Conservation (phyloP, 2,888 invertebrate species). For the Volucella inanis region DNA sequence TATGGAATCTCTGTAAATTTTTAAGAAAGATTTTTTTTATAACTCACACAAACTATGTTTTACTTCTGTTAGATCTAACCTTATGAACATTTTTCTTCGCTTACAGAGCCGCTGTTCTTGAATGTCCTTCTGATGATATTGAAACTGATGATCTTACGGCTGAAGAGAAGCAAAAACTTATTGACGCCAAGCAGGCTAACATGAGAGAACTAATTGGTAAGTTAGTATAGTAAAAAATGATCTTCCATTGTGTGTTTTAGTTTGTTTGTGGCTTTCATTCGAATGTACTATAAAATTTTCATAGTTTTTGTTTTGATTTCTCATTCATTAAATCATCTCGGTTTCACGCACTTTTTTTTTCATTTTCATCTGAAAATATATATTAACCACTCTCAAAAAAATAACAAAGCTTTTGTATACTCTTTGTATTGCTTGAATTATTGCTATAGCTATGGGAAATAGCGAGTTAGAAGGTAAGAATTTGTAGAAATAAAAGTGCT, state of each 20-base stretch:
- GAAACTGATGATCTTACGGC: slow-evolving; percentile 89
- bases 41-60: no score
- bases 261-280: not conserved
- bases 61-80: not conserved
- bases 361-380: slow-evolving; percentile 31
- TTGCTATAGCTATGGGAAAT: slow-evolving; percentile 77
- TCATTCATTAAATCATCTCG: not conserved
- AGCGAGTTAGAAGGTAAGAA: slow-evolving; percentile 79
- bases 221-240: slow-evolving; percentile 76
- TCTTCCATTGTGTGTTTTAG: not conserved
- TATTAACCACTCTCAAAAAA: slow-evolving; percentile 52
- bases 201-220: slow-evolving; percentile 92
- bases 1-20: no score
- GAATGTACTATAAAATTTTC: not conserved
- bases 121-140: slow-evolving; percentile 91
- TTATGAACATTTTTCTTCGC: not conserved
- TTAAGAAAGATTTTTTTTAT: no score
- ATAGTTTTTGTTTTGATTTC: not conserved
- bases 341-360: not conserved
- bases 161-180: slow-evolving; percentile 90
- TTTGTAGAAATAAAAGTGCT: slow-evolving; percentile 36
- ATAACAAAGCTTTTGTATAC: slow-evolving; percentile 75
- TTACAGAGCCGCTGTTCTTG: slow-evolving; percentile 89
- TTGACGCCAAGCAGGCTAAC: slow-evolving; percentile 90
- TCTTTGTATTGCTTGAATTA: slow-evolving; percentile 71